Base-by-base conservation (phyloP, 2,797 vertebrate genomes). In the Eremophila alpestris region DNA sequence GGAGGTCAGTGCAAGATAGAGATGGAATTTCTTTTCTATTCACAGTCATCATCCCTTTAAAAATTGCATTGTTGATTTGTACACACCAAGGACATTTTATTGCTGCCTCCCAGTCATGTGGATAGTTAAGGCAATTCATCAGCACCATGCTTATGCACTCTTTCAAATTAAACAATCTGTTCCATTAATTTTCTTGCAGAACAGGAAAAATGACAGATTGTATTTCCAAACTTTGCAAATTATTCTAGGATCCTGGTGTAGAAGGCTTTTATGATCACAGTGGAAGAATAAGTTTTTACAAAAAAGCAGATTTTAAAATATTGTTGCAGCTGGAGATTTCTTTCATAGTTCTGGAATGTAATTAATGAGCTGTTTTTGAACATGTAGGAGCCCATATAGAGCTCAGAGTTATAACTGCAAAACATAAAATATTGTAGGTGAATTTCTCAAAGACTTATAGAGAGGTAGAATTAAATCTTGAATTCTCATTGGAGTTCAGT, bases 161-260 rank as follows among this genome's bases (percentile, higher is more conserved):
- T 93, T 92, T 96, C 70, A 94, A 89, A 95, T 92, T 95, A 91
- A 95, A 91, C 49, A 94, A 86, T 94, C 83, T 96, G 86, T 92
- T 96, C 90, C 71, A 94, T 60, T 91, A 48, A 90, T 97, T 97
- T 95, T 68, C 49, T 81, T 60, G 34, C 54, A 85, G 55, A 94
- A 81, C 41, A 94, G 81, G 74, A 95, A 95, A 94, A 93, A 84
- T 43, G 67, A 83, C 90, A 81, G 40, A 89, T 86, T 96, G 91
- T 90, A 82, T 96, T 96, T 97, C 83, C 77, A 27, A 79, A 45
- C 83, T 81, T 84, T 36, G 41, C 49, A 96, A 95, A 94, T 89
- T 52, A 76, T 64, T 96, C 89, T 80, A 93, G 56, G 90, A 43
- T 83, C 22, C 75, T 48, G 45, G 10, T 70, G 17, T 92, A 85